Evolutionary conservation across 2,888 invertebrate species (phyloP), one percentile per base, ranked within the genome.

Genomic region (Drosophila infuscata): DNA sequence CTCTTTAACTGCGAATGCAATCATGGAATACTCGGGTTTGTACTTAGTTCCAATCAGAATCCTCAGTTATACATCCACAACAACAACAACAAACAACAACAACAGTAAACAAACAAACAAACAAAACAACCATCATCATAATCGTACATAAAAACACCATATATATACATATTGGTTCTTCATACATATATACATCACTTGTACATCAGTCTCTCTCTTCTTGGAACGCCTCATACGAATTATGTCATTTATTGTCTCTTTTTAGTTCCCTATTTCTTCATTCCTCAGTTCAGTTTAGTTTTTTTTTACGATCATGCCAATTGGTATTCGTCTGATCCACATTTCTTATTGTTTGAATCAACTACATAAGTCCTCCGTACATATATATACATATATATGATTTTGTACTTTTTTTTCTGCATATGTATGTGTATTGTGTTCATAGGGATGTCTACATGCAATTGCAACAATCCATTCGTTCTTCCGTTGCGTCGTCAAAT

Each of bases 11-110:
- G 96, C 96, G 89, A 96, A 96, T 94, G 97, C 96, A 91, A 97
- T 97, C 95, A 96, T 97, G 96, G 97, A 97, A 93, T 97, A 97
- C 93, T 96, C 96, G 91, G 97, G 97, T 96, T 93, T 94, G 94
- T 92, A 92, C 91, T 77, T 84, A 75, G 76, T 67, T 79, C 79
- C 79, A 79, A 81, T 46, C 56, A 76, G 20, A 72, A 65, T 76
- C 62, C 81, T 80, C 79, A 79, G 71, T 63, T 71, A 69, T 67
- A 65, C 67, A 77, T 79, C 75, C 66, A 67, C 51, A 53, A 46
- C 43, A 43, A 65, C 41, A 53, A 46, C 43, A 43, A 65, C 32
- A 32, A 12, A 43, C 32, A 52, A 64, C 64, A 52, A 52, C 32
- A 43, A 68, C 66, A 74, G 58, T 59, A 58, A 66, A 33, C 69